phyloP scores from a whole-genome alignment of 2,888 invertebrate genomes.

The Phengaris alcon region DNA sequence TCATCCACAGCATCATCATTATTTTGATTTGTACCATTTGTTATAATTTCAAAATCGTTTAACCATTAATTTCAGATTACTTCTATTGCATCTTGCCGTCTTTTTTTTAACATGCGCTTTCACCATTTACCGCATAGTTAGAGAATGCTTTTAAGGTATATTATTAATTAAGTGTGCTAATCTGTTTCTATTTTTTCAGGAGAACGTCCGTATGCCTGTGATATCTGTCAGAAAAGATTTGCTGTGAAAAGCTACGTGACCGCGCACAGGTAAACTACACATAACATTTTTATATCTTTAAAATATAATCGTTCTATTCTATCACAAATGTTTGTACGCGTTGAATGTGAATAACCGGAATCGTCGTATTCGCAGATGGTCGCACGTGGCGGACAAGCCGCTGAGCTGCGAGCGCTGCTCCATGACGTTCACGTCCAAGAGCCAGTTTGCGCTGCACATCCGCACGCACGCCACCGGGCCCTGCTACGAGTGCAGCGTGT shows the following conservation, averaged over 20 bases:
- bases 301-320: too few relatives aligned
- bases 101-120: constrained; percentile 71
- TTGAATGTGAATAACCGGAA: not conserved
- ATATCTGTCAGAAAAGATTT: constrained; percentile 88
- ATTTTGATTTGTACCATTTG: constrained; percentile 58
- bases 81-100: constrained; percentile 78
- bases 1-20: constrained; percentile 61
- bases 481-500: constrained; percentile 86
- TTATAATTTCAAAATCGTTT: constrained; percentile 62
- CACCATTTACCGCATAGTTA: constrained; percentile 30
- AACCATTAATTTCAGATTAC: constrained; percentile 69
- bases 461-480: constrained; percentile 85
- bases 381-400: constrained; percentile 87
- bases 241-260: constrained; percentile 90
- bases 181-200: constrained; percentile 64
- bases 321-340: not conserved
- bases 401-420: constrained; percentile 85
- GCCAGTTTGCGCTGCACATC: constrained; percentile 87
- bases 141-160: constrained; percentile 26
- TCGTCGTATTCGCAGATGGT: constrained; percentile 76
- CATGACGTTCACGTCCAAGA: constrained; percentile 86
- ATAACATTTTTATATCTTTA: not conserved
- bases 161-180: constrained; percentile 11
- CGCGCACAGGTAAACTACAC: constrained; percentile 80
- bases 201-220: constrained; percentile 87